These are phyloP conservation scores for Echinometra lucunter DNA, from an alignment of 53 echinoderm and acorn worm species.

Conservation along the genomic window DNA sequence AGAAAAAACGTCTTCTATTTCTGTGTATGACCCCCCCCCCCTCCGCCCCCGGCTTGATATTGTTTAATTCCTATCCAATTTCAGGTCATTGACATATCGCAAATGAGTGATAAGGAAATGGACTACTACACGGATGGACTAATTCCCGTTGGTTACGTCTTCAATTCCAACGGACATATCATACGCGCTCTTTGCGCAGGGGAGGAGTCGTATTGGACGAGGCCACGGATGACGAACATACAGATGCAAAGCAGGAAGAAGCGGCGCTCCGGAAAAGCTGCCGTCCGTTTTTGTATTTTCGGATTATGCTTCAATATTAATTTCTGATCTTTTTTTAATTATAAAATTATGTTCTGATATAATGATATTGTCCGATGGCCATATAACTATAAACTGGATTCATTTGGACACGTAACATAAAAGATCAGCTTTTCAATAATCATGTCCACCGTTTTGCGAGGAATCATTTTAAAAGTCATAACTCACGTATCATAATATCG, in stretches of 20 bases:
- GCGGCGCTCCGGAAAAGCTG: neutral
- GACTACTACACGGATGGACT: neutral
- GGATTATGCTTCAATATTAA: neutral
- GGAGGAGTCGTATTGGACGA: neutral
- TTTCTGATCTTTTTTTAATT: neutral
- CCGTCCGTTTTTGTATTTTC: conserved; percentile 1
- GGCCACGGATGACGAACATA: neutral
- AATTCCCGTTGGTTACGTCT: conserved; percentile 55
- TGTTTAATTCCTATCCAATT: neutral
- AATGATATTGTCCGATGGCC: too few species aligned
- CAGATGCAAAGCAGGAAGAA: neutral
- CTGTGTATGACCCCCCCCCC: neutral
- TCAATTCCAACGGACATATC: conserved; percentile 47
- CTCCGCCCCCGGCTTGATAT: neutral
- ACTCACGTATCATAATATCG: too few species aligned
- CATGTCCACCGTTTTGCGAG: too few species aligned
- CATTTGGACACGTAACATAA: too few species aligned
- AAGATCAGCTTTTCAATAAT: too few species aligned
- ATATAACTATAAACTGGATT: too few species aligned
- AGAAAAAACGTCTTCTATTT: too few species aligned
- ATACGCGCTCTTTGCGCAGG: conserved; percentile 38
- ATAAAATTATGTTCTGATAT: too few species aligned
- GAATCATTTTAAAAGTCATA: too few species aligned
- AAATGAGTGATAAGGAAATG: neutral
- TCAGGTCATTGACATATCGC: conserved; percentile 7